phyloP scores from a whole-genome alignment of 2,888 invertebrate species.

The Amblyjoppa fuscipennis region DNA sequence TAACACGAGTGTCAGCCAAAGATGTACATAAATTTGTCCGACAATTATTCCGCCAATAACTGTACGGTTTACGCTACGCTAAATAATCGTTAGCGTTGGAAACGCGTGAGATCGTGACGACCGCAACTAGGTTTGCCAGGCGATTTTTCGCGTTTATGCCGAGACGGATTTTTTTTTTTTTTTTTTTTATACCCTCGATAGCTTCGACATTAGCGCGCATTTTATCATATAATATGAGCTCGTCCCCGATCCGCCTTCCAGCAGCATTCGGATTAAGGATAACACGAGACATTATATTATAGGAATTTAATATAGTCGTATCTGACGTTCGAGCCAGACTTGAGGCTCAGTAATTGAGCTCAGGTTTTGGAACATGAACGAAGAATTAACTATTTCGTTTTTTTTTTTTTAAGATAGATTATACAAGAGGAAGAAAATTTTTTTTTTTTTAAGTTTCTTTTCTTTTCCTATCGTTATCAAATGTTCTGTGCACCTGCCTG shows the following conservation, averaged over 20 bases:
- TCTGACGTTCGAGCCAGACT: constrained; percentile 30
- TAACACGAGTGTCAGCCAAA: background rate
- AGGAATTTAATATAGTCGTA: constrained; percentile 46
- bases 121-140: constrained; percentile 32
- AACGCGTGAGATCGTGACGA: constrained; percentile 61
- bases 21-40: background rate
- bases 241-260: constrained; percentile 54
- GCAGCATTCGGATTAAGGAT: constrained; percentile 60
- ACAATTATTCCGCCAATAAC: constrained; percentile 30
- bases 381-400: constrained; percentile 55
- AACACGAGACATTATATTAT: constrained; percentile 51
- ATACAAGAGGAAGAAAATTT: constrained; percentile 49
- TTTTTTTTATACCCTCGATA: background rate
- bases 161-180: constrained; percentile 1
- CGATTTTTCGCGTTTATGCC: constrained; percentile 47
- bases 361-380: constrained; percentile 47
- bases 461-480: constrained; percentile 44
- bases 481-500: constrained; percentile 41
- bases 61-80: constrained; percentile 32
- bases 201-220: constrained; percentile 17
- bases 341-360: constrained; percentile 7
- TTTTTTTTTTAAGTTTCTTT: constrained; percentile 20
- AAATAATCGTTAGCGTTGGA: constrained; percentile 27
- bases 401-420: constrained; percentile 39
- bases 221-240: constrained; percentile 43